Base-by-base conservation (phyloP, 2,113 vertebrate genomes). In the Mesocricetus auratus region DNA sequence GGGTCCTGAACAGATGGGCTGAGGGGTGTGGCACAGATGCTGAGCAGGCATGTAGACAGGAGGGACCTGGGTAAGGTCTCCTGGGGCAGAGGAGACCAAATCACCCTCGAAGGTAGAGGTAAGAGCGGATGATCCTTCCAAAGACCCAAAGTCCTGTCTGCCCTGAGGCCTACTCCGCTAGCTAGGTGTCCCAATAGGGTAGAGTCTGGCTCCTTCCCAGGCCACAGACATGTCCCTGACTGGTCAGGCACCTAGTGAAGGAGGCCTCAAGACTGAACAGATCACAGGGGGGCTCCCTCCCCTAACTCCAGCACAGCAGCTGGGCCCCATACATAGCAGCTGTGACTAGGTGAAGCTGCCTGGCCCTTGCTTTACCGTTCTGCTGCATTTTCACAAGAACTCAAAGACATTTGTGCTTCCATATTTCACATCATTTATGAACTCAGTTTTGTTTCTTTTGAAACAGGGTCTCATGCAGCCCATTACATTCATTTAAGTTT, bases 261-360 rank as follows among this genome's bases (percentile, higher is more conserved):
- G 7, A 33, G 39, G 12, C 22, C 47, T 50, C 16, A 1, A 19
- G 62, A 62, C 47, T 47, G 36, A 69, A 79, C 56, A 24, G 33
- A 39, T 2, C n/a, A 42, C 26, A 39, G 42, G 13, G 36, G 16
- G 31, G 66, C 71, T 31, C 64, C 1, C 71, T 31, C 64, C 1
- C 39, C 79, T 53, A 4, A 45, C 31, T 8, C 0, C 17, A 12
- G 29, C 39, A n/a, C 17, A 16, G 3, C 85, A 42, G 1, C 77
- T 47, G 92, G 79, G 92, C n/a, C n/a, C n/a, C n/a, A n/a, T n/a
- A n/a, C n/a, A 42, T 0, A 42, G 42, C 74, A 71, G 26, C 45
- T n/a, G 26, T 66, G 5, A 13, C 7, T 8, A 16, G 2, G 0
- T 0, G 19, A 17, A 2, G 15, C 7, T 21, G 21, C n/a, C 66